Evolutionary conservation across 2,888 invertebrate genomes (phyloP).

Genomic region (Philereme transversata): DNA sequence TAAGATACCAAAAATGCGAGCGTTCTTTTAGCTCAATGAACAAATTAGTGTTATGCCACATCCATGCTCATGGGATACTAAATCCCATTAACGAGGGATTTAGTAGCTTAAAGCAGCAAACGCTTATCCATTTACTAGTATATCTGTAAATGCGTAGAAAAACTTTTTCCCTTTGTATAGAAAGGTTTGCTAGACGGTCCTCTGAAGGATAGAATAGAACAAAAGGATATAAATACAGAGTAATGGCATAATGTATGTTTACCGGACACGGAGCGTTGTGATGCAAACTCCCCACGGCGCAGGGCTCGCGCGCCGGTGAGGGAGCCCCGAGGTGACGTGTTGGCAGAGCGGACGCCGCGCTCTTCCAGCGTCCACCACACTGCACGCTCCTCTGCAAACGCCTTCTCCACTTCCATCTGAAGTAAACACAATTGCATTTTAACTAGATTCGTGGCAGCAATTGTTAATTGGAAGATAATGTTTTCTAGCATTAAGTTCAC

Average conservation of each 20-base stretch:
- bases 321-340: slow-evolving; percentile 91
- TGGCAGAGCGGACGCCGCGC: slow-evolving; percentile 90
- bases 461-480: too few species aligned
- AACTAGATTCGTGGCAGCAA: neutral
- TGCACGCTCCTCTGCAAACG: slow-evolving; percentile 93
- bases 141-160: too few species aligned
- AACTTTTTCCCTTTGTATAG: too few species aligned
- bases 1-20: too few species aligned
- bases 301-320: slow-evolving; percentile 87
- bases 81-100: too few species aligned
- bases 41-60: too few species aligned
- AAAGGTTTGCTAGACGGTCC: too few species aligned
- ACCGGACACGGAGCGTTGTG: slow-evolving; percentile 90
- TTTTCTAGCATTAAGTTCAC: too few species aligned
- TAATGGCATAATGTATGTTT: slow-evolving; percentile 30
- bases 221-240: slow-evolving; percentile 13
- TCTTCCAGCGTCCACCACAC: slow-evolving; percentile 96
- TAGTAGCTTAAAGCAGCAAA: too few species aligned
- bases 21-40: too few species aligned
- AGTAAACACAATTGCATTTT: slow-evolving; percentile 4
- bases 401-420: slow-evolving; percentile 90
- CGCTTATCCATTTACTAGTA: too few species aligned
- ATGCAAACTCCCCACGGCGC: slow-evolving; percentile 88
- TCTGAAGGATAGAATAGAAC: slow-evolving; percentile 2
- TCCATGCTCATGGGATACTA: too few species aligned